A percentile compares a stretch with the other conserved stretches of the same genome.
phyloP scores from a whole-genome alignment of 1,140 invertebrate species.

The Drosophila pachea region DNA sequence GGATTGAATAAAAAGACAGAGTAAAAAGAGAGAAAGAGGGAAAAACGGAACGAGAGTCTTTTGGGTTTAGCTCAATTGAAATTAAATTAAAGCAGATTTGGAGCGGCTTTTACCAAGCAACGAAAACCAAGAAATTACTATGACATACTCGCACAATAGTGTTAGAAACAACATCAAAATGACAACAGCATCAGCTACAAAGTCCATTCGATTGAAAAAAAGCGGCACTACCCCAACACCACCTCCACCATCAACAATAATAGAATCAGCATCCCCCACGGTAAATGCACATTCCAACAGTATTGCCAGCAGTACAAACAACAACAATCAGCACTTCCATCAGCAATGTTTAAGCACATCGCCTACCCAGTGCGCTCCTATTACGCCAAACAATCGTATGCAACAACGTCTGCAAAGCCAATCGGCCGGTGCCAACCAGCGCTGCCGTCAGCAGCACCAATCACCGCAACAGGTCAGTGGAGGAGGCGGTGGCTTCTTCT shows the following conservation, averaged over 20 bases:
- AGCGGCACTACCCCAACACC: constrained; percentile 53
- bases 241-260: constrained; percentile 35
- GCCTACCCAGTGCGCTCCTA: constrained; percentile 49
- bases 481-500: constrained; percentile 61
- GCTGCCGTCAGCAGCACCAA: constrained; percentile 59
- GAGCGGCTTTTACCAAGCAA: constrained; percentile 41
- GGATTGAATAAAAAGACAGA: constrained; percentile 21
- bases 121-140: constrained; percentile 67
- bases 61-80: constrained; percentile 28
- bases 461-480: constrained; percentile 58
- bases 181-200: constrained; percentile 77
- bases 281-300: constrained; percentile 79
- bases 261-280: constrained; percentile 56
- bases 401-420: constrained; percentile 60
- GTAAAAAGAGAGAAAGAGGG: not conserved
- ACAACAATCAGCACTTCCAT: constrained; percentile 58
- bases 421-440: constrained; percentile 55
- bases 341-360: constrained; percentile 65
- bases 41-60: constrained; percentile 6
- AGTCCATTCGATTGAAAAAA: constrained; percentile 76
- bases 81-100: constrained; percentile 23
- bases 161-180: constrained; percentile 78
- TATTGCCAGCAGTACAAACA: constrained; percentile 79
- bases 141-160: constrained; percentile 79
- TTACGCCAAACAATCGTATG: constrained; percentile 51